These are phyloP conservation scores for Catocala sponsa DNA, from an alignment of 2,888 invertebrate genomes.

Conservation along the genomic window DNA sequence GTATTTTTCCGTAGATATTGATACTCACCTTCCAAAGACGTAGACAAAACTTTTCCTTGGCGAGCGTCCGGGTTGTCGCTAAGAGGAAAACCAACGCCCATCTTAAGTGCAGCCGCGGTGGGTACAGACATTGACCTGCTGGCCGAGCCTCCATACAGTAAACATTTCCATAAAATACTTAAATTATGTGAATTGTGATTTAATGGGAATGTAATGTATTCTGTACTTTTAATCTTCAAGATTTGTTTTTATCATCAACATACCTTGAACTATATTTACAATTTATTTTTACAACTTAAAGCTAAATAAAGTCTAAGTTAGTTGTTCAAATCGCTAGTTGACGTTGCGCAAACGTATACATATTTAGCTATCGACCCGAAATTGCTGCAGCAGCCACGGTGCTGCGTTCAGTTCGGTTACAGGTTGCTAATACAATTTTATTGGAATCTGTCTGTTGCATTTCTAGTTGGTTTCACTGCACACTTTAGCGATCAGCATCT, in stretches of 20 bases:
- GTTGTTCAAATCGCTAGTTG: too few relatives aligned
- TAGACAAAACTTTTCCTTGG: conserved; percentile 90
- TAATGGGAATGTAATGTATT: conserved; percentile 1
- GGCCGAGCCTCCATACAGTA: conserved; percentile 73
- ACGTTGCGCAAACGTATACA: too few relatives aligned
- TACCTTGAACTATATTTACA: background rate
- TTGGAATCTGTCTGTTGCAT: too few relatives aligned
- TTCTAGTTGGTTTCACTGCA: too few relatives aligned
- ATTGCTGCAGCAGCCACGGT: too few relatives aligned
- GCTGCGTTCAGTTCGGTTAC: too few relatives aligned
- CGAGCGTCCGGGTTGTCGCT: conserved; percentile 92
- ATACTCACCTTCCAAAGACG: conserved; percentile 85
- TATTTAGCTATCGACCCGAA: too few relatives aligned
- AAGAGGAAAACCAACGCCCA: conserved; percentile 95
- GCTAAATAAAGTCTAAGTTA: too few relatives aligned
- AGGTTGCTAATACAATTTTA: too few relatives aligned
- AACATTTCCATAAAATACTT: conserved; percentile 23
- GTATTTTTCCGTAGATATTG: conserved; percentile 23
- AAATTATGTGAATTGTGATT: background rate
- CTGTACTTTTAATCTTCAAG: background rate
- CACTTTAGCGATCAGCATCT: too few relatives aligned
- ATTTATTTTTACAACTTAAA: too few relatives aligned
- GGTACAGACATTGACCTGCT: conserved; percentile 92
- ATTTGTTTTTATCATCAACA: background rate
- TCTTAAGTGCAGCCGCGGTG: conserved; percentile 94